Evolutionary conservation across 2,113 vertebrate species (phyloP).

Genomic region (Oenanthe melanoleuca): DNA sequence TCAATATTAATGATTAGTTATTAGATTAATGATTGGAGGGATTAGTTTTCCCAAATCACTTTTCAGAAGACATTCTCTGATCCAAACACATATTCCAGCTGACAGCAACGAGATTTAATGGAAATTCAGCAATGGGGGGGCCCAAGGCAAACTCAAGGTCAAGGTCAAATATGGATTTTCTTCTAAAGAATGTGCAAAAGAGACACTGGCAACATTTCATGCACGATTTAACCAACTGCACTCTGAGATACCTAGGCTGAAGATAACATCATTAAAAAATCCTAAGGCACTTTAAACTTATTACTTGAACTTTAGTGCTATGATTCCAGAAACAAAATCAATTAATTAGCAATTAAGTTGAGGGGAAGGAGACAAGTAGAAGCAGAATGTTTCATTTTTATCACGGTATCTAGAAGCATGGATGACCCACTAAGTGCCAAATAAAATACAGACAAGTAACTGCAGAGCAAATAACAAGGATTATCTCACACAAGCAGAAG

Average conservation of each 20-base stretch:
- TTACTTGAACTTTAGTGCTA: background rate
- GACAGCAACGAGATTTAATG: background rate
- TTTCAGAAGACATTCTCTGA: background rate
- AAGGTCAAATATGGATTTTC: background rate
- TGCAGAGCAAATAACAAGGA: background rate
- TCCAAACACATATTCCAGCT: background rate
- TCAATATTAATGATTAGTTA: background rate
- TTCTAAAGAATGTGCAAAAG: background rate
- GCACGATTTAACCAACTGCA: accelerated
- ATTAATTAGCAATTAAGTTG: background rate
- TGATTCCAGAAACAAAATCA: background rate
- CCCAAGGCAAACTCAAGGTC: background rate
- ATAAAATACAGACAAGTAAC: background rate
- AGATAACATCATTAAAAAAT: background rate
- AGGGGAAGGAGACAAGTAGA: accelerated
- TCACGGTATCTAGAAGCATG: accelerated
- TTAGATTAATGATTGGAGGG: background rate
- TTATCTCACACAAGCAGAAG: background rate
- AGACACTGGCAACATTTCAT: background rate
- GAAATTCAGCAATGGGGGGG: background rate
- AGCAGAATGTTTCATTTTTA: background rate
- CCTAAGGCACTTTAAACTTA: background rate
- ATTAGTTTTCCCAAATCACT: background rate
- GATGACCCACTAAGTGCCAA: too few species aligned
- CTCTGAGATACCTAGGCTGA: accelerated